phyloP scores from a whole-genome alignment of 1,140 invertebrate genomes.

The Drosophila ficusphila region DNA sequence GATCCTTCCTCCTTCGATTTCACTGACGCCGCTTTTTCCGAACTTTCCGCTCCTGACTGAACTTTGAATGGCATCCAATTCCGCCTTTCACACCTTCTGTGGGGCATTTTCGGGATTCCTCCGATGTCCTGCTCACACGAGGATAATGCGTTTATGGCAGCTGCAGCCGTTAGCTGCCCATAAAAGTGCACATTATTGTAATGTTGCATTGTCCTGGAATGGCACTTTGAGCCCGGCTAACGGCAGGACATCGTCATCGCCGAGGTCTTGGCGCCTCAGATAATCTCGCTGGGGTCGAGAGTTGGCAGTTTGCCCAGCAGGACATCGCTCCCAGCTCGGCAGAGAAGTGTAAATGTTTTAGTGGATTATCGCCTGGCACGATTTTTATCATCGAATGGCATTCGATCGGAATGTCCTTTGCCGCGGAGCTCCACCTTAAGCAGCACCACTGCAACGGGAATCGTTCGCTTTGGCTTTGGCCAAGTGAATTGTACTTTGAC shows the following conservation, averaged over 20 bases:
- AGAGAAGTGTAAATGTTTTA: constrained; percentile 53
- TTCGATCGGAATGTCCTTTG: constrained; percentile 77
- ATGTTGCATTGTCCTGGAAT: constrained; percentile 75
- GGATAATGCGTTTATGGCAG: constrained; percentile 79
- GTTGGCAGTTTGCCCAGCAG: constrained; percentile 36
- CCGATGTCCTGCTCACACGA: constrained; percentile 14
- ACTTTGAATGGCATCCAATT: constrained; percentile 22
- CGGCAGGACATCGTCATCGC: constrained; percentile 43
- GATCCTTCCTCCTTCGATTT: not conserved
- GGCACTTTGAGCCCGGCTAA: constrained; percentile 63
- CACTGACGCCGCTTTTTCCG: not conserved
- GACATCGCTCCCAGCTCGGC: constrained; percentile 5
- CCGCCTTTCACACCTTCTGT: constrained; percentile 15
- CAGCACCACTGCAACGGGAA: constrained; percentile 38
- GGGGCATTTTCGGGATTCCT: constrained; percentile 20
- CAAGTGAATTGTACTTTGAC: constrained; percentile 44
- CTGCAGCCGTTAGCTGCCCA: constrained; percentile 79
- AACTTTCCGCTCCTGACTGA: not conserved
- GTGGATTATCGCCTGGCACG: constrained; percentile 77
- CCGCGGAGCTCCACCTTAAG: constrained; percentile 46
- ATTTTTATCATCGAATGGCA: constrained; percentile 79
- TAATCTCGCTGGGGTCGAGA: constrained; percentile 14
- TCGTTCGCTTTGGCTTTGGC: no score
- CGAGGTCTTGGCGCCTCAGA: not conserved
- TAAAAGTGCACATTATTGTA: constrained; percentile 82